Evolutionary conservation across 2,888 invertebrate species (phyloP), one percentile per base, ranked within the genome.

Genomic region (Deroplatys truncata): DNA sequence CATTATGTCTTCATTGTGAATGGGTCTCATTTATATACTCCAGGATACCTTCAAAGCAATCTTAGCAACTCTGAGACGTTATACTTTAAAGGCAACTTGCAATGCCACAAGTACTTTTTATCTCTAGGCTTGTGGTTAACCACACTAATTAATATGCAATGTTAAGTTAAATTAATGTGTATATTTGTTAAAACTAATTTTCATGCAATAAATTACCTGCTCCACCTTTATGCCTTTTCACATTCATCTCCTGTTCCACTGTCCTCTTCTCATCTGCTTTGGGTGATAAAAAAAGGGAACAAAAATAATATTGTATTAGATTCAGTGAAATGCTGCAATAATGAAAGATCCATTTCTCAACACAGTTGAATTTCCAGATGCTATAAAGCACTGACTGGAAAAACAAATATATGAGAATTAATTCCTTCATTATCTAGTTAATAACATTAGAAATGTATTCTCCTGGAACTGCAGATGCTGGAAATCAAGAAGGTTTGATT

Each of bases 251-350:
- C 31, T 88, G 90, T 16, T 90, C 91, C 28, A 89, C 89, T 28
- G 90, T 89, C 82, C 91, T 87, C 87, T 91, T 91, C 82, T 91
- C 91, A 91, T 90, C 91, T 91, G 90, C 83, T 85, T 49, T 16
- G 85, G 83, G 82, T 83, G 56, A 28, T 20, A 28, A 86, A 20
- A 43, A 72, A 72, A 72, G 20, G 20, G 7, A 72, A 20, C 4
- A 72, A 72, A 56, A 72, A 72, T 5, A 72, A 20, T 0, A 25
- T 15, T 72, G 56, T 72, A 72, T 72, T 72, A 72, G 56, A 72
- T 16, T 72, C 20, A 72, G 56, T 72, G 56, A 72, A 20, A 72
- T 72, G 56, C 15, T 20, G 20, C 25, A 16, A 72, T 72, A 72
- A 72, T 72, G 56, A 72, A 72, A 15, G 56, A 72, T 20, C 7